phyloP scores from a whole-genome alignment of 2,888 invertebrate genomes.

The Idaea straminata region DNA sequence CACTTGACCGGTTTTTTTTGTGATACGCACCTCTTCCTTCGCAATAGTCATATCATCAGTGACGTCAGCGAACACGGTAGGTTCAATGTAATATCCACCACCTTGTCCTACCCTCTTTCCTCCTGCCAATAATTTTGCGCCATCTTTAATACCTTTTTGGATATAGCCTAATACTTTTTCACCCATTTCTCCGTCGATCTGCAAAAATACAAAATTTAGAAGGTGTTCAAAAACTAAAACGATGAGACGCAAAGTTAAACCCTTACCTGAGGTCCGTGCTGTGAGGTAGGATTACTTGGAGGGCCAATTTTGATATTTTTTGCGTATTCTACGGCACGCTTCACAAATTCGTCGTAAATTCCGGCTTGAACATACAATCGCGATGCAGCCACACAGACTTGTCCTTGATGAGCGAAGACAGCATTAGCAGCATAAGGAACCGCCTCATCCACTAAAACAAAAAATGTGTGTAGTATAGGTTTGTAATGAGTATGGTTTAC shows the following conservation, averaged over 20 bases:
- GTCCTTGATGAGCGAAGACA: slow-evolving; percentile 53
- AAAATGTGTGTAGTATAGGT: background rate
- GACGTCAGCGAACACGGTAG: slow-evolving; percentile 88
- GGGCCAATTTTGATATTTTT: slow-evolving; percentile 84
- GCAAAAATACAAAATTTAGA: slow-evolving; percentile 14
- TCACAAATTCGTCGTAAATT: slow-evolving; percentile 91
- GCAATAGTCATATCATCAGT: slow-evolving; percentile 88
- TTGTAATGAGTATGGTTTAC: too few species aligned
- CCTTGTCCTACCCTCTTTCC: slow-evolving; percentile 80
- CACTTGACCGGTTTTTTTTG: too few species aligned
- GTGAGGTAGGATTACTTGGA: slow-evolving; percentile 36
- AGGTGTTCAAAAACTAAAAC: too few species aligned
- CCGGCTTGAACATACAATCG: slow-evolving; percentile 55
- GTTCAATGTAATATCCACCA: slow-evolving; percentile 87
- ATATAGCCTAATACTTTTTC: slow-evolving; percentile 87
- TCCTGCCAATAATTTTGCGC: slow-evolving; percentile 88
- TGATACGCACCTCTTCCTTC: slow-evolving; percentile 82
- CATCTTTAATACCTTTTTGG: slow-evolving; percentile 88
- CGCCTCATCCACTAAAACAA: slow-evolving; percentile 43
- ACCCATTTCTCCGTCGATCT: slow-evolving; percentile 86
- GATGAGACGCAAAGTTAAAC: background rate
- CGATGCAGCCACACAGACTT: slow-evolving; percentile 56
- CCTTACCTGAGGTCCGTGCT: slow-evolving; percentile 48
- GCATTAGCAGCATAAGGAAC: slow-evolving; percentile 45
- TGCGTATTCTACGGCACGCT: slow-evolving; percentile 84